These are phyloP conservation scores for Pitangus sulphuratus DNA, from an alignment of 2,797 vertebrate genomes.

Conservation along the genomic window DNA sequence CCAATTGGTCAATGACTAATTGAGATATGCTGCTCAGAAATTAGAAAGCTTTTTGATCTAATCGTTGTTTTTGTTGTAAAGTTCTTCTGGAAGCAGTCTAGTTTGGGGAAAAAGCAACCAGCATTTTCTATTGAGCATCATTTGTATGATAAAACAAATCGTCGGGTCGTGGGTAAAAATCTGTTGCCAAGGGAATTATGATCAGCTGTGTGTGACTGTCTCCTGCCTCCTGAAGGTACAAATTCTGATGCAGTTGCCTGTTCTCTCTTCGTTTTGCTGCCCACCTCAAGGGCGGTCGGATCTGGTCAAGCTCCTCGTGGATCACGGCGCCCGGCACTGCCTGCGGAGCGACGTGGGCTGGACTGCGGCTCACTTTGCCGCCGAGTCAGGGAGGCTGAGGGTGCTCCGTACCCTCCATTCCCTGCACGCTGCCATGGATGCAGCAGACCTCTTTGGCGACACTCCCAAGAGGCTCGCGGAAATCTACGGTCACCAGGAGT, in stretches of 20 bases:
- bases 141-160: not conserved
- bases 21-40: not conserved
- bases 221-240: not conserved
- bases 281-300: conserved; percentile 79
- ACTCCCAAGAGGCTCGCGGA: conserved; percentile 85
- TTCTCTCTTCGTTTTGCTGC: not conserved
- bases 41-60: not conserved
- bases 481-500: conserved; percentile 89
- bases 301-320: conserved; percentile 79
- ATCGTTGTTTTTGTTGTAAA: not conserved
- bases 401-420: conserved; percentile 85
- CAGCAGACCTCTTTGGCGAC: conserved; percentile 85
- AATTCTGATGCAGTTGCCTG: not conserved
- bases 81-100: not conserved
- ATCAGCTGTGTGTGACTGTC: accelerated
- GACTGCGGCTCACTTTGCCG: conserved; percentile 90
- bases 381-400: conserved; percentile 81
- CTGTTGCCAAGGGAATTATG: accelerated
- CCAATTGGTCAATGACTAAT: not conserved
- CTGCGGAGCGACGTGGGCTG: conserved; percentile 85
- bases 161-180: accelerated
- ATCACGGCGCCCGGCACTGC: conserved; percentile 82
- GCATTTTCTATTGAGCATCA: not conserved
- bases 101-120: not conserved
- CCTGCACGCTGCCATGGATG: conserved; percentile 83